phyloP scores from a whole-genome alignment of 1,140 invertebrate species.

The Drosophila chauvacae region DNA sequence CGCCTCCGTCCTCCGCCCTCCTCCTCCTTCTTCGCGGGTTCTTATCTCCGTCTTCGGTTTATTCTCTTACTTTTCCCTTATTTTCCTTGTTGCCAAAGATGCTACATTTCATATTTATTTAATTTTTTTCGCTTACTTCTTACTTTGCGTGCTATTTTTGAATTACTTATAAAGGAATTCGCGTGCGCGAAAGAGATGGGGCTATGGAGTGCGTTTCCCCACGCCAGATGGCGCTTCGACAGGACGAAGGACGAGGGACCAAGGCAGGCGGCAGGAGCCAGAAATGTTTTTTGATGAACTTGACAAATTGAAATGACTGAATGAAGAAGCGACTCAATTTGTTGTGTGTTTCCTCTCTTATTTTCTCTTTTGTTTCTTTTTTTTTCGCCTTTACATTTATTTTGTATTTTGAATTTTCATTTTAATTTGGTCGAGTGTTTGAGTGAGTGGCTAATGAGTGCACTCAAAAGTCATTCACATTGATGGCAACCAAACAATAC shows the following conservation, averaged over 20 bases:
- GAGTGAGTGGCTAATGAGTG: conserved; percentile 53
- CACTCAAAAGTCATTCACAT: conserved; percentile 51
- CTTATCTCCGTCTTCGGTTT: conserved; percentile 42
- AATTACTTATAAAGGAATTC: conserved; percentile 62
- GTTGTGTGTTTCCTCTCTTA: conserved; percentile 31
- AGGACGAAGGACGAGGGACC: not conserved
- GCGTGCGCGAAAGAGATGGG: not conserved
- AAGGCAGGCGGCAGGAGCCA: not conserved
- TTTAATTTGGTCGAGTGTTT: conserved; percentile 33
- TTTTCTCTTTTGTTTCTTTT: not conserved
- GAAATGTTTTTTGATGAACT: conserved; percentile 58
- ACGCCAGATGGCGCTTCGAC: conserved; percentile 38
- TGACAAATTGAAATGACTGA: conserved; percentile 60
- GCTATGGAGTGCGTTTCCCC: conserved; percentile 2
- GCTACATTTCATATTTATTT: conserved; percentile 80
- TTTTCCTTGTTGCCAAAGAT: conserved; percentile 48
- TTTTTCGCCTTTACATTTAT: not conserved
- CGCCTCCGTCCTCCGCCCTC: not conserved
- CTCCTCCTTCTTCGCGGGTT: not conserved
- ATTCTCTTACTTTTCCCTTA: conserved; percentile 25
- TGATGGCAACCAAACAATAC: conserved; percentile 23
- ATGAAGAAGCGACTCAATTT: conserved; percentile 59
- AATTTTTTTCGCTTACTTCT: conserved; percentile 73
- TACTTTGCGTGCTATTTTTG: conserved; percentile 68
- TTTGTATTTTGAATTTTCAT: conserved; percentile 11